These are phyloP conservation scores for Lagenorhynchus albirostris DNA, from an alignment of 2,113 vertebrate species.

Conservation along the genomic window DNA sequence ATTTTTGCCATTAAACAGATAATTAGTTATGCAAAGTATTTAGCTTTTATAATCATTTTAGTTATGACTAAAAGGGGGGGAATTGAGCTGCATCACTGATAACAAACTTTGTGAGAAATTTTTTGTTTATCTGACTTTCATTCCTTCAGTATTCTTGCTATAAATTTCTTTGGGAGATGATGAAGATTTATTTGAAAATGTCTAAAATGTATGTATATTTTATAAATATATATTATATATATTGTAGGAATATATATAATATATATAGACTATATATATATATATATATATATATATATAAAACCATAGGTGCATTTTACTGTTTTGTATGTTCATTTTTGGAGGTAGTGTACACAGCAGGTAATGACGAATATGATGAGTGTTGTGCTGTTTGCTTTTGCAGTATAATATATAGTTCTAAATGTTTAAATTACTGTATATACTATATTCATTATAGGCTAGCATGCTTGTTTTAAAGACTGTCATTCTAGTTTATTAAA, in stretches of 20 bases:
- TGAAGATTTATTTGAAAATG: constrained; percentile 86
- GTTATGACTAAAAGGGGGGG: constrained; percentile 72
- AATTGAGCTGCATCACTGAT: constrained; percentile 80
- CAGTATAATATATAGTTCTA: constrained; percentile 81
- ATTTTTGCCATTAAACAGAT: constrained; percentile 77
- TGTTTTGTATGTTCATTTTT: constrained; percentile 84
- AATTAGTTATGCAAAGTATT: constrained; percentile 78
- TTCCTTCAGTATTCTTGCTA: constrained; percentile 81
- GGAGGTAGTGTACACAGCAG: constrained; percentile 80
- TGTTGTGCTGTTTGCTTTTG: constrained; percentile 84
- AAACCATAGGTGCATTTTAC: constrained; percentile 85
- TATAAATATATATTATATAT: constrained; percentile 88
- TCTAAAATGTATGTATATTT: constrained; percentile 88
- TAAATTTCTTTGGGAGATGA: constrained; percentile 82
- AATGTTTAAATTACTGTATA: constrained; percentile 86
- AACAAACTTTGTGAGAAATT: constrained; percentile 80
- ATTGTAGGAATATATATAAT: constrained; percentile 89
- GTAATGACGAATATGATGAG: constrained; percentile 80
- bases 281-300: constrained; percentile 71
- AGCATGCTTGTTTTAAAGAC: constrained; percentile 87
- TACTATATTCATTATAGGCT: constrained; percentile 80
- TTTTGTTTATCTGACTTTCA: constrained; percentile 82
- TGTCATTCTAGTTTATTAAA: constrained; percentile 86
- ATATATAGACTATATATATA: constrained; percentile 79
- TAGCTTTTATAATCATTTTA: constrained; percentile 82